Base-by-base conservation (phyloP, 2,888 invertebrate genomes). In the Apodemia zela region DNA sequence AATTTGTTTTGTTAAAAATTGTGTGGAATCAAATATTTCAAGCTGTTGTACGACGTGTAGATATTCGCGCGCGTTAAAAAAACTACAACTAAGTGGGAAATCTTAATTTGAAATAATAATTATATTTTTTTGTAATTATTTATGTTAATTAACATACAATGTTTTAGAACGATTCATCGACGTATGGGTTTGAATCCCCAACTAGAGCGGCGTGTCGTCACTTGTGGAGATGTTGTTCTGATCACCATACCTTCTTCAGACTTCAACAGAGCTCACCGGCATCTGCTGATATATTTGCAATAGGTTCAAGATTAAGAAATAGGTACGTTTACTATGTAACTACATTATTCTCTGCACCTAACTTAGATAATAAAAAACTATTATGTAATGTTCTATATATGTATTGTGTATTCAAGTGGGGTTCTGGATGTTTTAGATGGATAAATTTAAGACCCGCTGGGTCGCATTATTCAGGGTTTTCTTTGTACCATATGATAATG, bases 181-280 rank as follows among this genome's bases (percentile, higher is more conserved):
- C 98, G n/a, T 98, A 98, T 85, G 98, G 98, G 7, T 98, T 98
- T 87, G 98, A 98, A 89, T 97, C 98, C 29, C 96, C 97, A 59
- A 97, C 97, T 65, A 96, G 97, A 75, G 94, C 97, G 29, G 98
- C 98, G 17, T 98, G 98, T 84, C 97, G 98, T 77, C 98, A 98
- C 89, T 93, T 99, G 72, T 98, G 98, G 98, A 96, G 97, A 74
- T 98, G 98, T 87, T 98, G 98, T 85, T 95, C 98, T 63, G 98
- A 98, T 83, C 98, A 98, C 83, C 98, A 98, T 89, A 96, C 97
- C 47, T 97, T 98, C 92, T 98, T 97, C 92, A 94, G 97, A 66
- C 92, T 97, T 75, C 97, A 97, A 81, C 96, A 96, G 82, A 95
- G 95, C 45, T 94, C 95, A 21, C 95, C 96, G 8, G 94, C 94